Base-by-base conservation (phyloP, 2,113 vertebrate genomes). In the Bostrychus sinensis region DNA sequence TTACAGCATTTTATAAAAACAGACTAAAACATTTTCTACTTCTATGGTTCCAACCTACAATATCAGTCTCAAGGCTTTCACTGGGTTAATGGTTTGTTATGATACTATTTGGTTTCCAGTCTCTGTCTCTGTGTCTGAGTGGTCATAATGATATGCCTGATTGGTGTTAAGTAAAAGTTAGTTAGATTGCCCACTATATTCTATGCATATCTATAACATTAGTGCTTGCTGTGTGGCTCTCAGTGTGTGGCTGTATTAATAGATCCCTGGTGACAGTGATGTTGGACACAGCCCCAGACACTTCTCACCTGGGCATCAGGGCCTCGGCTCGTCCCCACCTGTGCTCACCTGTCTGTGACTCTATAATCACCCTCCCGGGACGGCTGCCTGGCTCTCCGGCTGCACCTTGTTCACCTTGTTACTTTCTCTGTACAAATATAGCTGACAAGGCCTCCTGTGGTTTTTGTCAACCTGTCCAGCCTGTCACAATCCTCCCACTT, bases 281-380 rank as follows among this genome's bases (percentile, higher is more conserved):
- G 11, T 17, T 53, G 50, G 25, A 53, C 25, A 32, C 26, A 16
- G 16, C 28, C n/a, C 9, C 26, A 53, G 20, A 41, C 13, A 58
- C 61, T 55, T 38, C 65, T 63, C 46, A 62, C 53, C 76, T 50
- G 26, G 30, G 22, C 56, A 58, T 57, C 46, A 55, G 58, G n/a
- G 6, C 55, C 53, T 54, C 41, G 16, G 19, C 32, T 34, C 4
- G 25, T 22, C 38, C 46, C 32, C 42, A 41, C 34, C 53, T 38
- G 46, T 60, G 48, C 62, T 48, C 50, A 56, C 43, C 57, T 63
- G 41, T 62, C 20, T 11, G 26, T 17, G 20, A 19, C 43, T 38
- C 36, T 55, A 26, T 77, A 54, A 50, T 57, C 37, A 68, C 5
- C 20, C 42, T 23, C 16, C 5, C 5, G 56, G 68, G 55, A 56